Conservation (phyloP, 2,888 invertebrate species). For the Morpho deidamia region DNA sequence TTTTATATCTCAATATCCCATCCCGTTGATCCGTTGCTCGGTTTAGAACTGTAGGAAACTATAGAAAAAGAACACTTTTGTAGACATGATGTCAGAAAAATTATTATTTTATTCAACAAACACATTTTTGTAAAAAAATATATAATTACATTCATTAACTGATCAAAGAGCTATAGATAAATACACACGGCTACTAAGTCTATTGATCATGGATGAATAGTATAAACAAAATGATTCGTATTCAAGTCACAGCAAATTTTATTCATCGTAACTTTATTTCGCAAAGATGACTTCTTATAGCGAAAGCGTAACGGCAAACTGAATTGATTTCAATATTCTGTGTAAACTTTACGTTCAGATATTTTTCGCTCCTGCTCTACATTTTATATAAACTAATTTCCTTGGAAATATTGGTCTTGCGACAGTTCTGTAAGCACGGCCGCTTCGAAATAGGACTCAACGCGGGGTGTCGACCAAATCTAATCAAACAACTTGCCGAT, state of each 20-base stretch:
- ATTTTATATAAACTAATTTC: conserved; percentile 79
- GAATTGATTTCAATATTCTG: conserved; percentile 56
- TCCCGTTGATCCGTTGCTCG: too few relatives aligned
- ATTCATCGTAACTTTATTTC: conserved; percentile 20
- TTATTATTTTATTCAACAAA: too few relatives aligned
- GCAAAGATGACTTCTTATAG: conserved; percentile 26
- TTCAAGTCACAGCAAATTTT: conserved; percentile 4
- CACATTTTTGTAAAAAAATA: too few relatives aligned
- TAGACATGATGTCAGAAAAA: too few relatives aligned
- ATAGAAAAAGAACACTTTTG: too few relatives aligned
- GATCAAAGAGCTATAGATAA: too few relatives aligned
- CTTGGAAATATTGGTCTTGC: conserved; percentile 75
- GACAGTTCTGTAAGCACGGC: conserved; percentile 70
- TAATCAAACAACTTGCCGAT: conserved; percentile 75
- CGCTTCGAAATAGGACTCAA: conserved; percentile 67
- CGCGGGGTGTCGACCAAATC: conserved; percentile 67
- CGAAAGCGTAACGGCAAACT: conserved; percentile 44
- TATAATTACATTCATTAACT: too few relatives aligned
- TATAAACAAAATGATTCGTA: neutral
- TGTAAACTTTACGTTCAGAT: conserved; percentile 52
- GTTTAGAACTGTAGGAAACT: too few relatives aligned
- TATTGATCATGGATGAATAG: neutral
- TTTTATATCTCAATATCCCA: too few relatives aligned
- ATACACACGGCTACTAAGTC: too few relatives aligned
- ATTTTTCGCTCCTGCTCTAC: conserved; percentile 74